A percentile compares a stretch with the other conserved stretches of the same genome.
Evolutionary conservation across 2,888 invertebrate species (phyloP).

Genomic region (Dynastes tityus): DNA sequence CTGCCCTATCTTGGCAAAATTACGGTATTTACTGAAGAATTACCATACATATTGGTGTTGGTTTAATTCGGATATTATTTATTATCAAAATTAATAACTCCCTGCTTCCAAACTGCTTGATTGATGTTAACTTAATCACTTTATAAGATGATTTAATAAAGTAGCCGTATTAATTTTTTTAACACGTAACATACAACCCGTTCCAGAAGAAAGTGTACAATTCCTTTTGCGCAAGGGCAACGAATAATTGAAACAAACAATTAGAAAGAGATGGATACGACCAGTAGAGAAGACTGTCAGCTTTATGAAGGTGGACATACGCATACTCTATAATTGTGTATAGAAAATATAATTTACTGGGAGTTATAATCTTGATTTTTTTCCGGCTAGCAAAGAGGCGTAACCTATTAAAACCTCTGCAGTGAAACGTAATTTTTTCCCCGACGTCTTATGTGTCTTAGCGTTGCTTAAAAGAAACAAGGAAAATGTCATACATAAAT

Average conservation of each 20-base stretch:
- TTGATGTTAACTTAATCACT: neutral
- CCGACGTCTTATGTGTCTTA: slow-evolving; percentile 12
- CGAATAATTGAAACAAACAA: neutral
- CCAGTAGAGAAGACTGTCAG: slow-evolving; percentile 40
- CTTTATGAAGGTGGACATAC: slow-evolving; percentile 39
- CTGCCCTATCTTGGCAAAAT: slow-evolving; percentile 9
- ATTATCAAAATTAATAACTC: slow-evolving; percentile 12
- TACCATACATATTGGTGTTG: slow-evolving; percentile 7
- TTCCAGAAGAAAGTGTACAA: neutral
- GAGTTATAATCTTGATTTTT: slow-evolving; percentile 53
- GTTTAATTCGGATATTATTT: slow-evolving; percentile 6
- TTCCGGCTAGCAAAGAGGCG: slow-evolving; percentile 53
- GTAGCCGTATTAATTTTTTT: slow-evolving; percentile 2
- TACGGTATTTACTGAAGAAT: slow-evolving; percentile 13
- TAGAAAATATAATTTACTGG: slow-evolving; percentile 53
- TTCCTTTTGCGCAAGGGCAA: neutral
- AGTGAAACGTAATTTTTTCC: slow-evolving; percentile 33
- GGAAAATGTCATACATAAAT: slow-evolving; percentile 30
- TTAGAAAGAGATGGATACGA: neutral
- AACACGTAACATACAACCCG: neutral
- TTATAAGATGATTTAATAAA: neutral
- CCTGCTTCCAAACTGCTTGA: neutral
- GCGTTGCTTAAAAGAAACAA: slow-evolving; percentile 3
- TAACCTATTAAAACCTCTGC: slow-evolving; percentile 57
- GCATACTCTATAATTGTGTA: slow-evolving; percentile 48